phyloP scores from a whole-genome alignment of 2,113 vertebrate genomes.

The Pseudolaguvia tuberculata region DNA sequence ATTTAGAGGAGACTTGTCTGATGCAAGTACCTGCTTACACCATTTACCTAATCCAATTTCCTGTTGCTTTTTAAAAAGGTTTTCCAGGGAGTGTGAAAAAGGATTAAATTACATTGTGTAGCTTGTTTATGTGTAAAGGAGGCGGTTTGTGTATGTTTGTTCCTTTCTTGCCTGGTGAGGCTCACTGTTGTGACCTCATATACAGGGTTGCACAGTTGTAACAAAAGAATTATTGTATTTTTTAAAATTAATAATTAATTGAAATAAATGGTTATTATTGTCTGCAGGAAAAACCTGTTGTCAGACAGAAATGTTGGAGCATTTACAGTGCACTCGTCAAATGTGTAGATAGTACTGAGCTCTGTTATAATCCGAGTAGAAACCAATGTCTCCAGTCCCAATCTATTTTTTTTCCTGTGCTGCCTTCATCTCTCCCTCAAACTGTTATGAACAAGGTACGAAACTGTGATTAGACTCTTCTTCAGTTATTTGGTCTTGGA shows the following conservation, averaged over 20 bases:
- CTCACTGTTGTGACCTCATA: conserved; percentile 26
- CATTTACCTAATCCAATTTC: conserved; percentile 33
- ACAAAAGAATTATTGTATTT: conserved; percentile 24
- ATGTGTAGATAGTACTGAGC: neutral
- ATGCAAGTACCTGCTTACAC: conserved; percentile 60
- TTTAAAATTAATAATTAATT: conserved; percentile 6
- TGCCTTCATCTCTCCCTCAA: conserved; percentile 14
- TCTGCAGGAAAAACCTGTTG: neutral
- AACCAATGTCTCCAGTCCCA: neutral
- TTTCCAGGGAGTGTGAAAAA: conserved; percentile 56
- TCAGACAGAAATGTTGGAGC: neutral
- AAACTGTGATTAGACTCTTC: conserved; percentile 44
- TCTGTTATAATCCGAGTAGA: neutral
- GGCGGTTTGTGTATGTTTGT: conserved; percentile 17
- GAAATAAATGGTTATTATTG: conserved; percentile 13
- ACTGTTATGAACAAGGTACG: conserved; percentile 26
- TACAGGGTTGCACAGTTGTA: conserved; percentile 23
- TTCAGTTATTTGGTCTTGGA: conserved; percentile 17
- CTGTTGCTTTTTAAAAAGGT: conserved; percentile 25
- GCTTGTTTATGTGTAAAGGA: neutral
- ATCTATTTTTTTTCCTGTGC: conserved; percentile 15
- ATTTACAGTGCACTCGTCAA: conserved; percentile 1
- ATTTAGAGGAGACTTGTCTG: conserved; percentile 57
- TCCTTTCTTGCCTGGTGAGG: conserved; percentile 14
- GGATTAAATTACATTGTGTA: conserved; percentile 57